Evolutionary conservation across 2,113 vertebrate genomes (phyloP), one percentile per base, ranked within the genome.

Genomic region (Pelodiscus sinensis): DNA sequence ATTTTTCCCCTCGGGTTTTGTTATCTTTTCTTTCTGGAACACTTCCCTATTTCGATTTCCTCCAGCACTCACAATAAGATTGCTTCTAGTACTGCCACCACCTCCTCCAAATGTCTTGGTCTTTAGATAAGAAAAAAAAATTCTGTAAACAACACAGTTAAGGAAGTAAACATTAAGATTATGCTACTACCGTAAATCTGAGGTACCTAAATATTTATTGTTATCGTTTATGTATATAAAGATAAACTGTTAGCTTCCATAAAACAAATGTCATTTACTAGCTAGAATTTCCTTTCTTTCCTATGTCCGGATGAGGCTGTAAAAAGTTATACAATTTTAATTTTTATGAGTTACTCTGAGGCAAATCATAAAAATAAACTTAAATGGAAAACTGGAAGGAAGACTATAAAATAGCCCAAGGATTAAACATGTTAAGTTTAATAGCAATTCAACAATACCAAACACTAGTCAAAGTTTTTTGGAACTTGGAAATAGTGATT

Each of bases 71-170:
- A 97, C 97, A 94, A 93, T 98, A 90, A 99, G 98, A 97, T 99
- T 99, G 97, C 98, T 98, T 94, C 99, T 98, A 80, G 98, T 99
- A 84, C 97, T 99, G 81, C 99, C 98, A 90, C 98, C 99, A 86
- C 99, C 99, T 84, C 99, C 99, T 86, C 99, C 99, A 97, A 99
- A 99, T 0, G 98, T 99, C 89, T 99, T 99, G 27, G 97, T 98
- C 98, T 99, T 97, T 57, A 96, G 73, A 93, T 78, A 97, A 97
- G 84, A 71, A 87, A 18, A 95, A 91, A 96, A 95, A 80, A 44
- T 75, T 94, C 89, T 96, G 31, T 88, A 95, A 96, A 86, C 2
- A 88, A 29, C 85, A 89, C 25, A 35, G 88, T 96, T 96, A 93
- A 2, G 55, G 92, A 97, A 96, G 90, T 56, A 88, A 85, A 9